Evolutionary conservation across 2,797 vertebrate genomes (phyloP).

Genomic region (Parauchenoglanis punctatus): DNA sequence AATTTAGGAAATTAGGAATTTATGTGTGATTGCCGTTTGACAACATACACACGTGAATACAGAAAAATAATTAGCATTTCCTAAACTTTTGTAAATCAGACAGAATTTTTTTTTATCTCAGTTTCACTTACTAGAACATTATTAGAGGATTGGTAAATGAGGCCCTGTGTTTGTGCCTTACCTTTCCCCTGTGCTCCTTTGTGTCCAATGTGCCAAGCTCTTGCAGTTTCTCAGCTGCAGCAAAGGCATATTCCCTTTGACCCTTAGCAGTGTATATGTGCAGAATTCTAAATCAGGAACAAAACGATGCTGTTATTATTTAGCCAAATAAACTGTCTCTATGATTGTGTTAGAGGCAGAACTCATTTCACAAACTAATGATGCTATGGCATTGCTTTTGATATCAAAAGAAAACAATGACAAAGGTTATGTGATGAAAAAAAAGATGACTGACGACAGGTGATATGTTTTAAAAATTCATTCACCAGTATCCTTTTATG

Average conservation of each 20-base stretch:
- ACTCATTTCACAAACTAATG: background rate
- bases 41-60: background rate
- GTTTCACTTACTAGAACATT: background rate
- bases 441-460: background rate
- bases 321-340: background rate
- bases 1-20: background rate
- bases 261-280: slow-evolving; percentile 89
- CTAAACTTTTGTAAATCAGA: background rate
- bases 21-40: background rate
- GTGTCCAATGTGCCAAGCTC: slow-evolving; percentile 78
- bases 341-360: background rate
- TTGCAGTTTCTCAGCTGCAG: slow-evolving; percentile 81
- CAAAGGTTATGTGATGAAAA: background rate
- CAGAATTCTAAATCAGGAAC: slow-evolving; percentile 76
- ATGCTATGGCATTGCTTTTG: background rate
- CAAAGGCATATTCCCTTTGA: slow-evolving; percentile 80
- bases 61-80: background rate
- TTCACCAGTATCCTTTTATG: background rate
- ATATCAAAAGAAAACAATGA: background rate
- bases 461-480: background rate
- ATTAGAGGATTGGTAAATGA: background rate
- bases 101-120: background rate
- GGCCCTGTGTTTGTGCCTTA: slow-evolving; percentile 53
- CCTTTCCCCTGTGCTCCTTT: slow-evolving; percentile 91
- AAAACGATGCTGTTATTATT: slow-evolving; percentile 16